Evolutionary conservation across 2,888 invertebrate genomes (phyloP).

Genomic region (Cecidostiba fungosa): DNA sequence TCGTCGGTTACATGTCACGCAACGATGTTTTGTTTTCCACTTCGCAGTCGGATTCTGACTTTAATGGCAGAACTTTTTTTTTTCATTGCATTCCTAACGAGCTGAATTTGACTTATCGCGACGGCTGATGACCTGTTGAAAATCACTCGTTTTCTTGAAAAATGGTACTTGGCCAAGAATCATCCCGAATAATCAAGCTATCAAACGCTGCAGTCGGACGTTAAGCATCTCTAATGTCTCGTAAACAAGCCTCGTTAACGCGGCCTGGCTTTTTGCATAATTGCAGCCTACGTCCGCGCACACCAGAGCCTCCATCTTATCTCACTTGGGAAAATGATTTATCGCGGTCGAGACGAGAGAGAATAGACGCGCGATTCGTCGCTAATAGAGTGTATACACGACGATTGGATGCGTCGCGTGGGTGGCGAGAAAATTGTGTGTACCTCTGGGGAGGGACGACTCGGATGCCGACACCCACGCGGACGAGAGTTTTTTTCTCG

Average conservation of each 20-base stretch:
- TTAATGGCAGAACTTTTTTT: neutral
- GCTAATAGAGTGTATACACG: neutral
- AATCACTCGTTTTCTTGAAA: neutral
- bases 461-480: slow-evolving; percentile 27
- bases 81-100: neutral
- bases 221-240: neutral
- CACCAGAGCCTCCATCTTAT: neutral
- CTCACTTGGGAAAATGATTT: slow-evolving; percentile 3
- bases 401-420: slow-evolving; percentile 25
- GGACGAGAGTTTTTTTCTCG: neutral
- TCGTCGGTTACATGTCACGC: neutral
- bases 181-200: neutral
- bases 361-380: slow-evolving; percentile 6
- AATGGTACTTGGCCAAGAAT: no score
- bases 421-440: neutral
- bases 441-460: neutral
- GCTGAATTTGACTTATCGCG: neutral
- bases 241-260: slow-evolving; percentile 13
- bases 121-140: neutral
- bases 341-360: neutral
- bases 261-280: slow-evolving; percentile 41
- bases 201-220: neutral
- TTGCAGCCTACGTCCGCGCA: neutral
- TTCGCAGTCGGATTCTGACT: neutral
- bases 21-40: neutral